Conservation (phyloP, 2,797 vertebrate genomes). For the Muscicapa comitata region DNA sequence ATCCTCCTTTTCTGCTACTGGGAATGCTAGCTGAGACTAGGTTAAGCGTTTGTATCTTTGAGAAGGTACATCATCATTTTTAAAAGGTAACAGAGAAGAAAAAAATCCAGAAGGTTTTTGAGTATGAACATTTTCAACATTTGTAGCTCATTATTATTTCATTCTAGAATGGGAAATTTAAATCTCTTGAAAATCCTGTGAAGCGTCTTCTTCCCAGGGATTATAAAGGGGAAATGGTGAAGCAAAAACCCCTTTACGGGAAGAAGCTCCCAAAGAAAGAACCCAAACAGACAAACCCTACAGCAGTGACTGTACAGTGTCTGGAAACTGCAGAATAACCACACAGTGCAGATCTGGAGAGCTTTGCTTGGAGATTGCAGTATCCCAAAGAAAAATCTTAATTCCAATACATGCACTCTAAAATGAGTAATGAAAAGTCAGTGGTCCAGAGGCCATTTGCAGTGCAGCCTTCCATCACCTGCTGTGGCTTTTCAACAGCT, state of each 20-base stretch:
- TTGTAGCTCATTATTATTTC: background rate
- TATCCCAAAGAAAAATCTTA: background rate
- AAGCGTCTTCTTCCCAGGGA: background rate
- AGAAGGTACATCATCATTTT: background rate
- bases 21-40: background rate
- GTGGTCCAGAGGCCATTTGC: background rate
- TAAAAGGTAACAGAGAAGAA: background rate
- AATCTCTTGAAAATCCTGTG: background rate
- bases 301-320: background rate
- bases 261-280: background rate
- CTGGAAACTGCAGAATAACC: background rate
- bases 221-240: background rate
- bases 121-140: background rate
- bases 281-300: background rate
- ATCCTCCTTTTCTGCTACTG: background rate
- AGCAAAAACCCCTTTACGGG: background rate
- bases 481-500: constrained; percentile 42
- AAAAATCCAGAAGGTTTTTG: background rate
- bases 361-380: background rate
- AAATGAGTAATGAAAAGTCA: background rate
- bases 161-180: background rate
- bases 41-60: background rate
- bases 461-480: constrained; percentile 19
- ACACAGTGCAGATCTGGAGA: background rate
- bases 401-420: background rate